A percentile compares a stretch with the other conserved stretches of the same genome.
Evolutionary conservation across 2,888 invertebrate genomes (phyloP).

Genomic region (Piscicola geometra): DNA sequence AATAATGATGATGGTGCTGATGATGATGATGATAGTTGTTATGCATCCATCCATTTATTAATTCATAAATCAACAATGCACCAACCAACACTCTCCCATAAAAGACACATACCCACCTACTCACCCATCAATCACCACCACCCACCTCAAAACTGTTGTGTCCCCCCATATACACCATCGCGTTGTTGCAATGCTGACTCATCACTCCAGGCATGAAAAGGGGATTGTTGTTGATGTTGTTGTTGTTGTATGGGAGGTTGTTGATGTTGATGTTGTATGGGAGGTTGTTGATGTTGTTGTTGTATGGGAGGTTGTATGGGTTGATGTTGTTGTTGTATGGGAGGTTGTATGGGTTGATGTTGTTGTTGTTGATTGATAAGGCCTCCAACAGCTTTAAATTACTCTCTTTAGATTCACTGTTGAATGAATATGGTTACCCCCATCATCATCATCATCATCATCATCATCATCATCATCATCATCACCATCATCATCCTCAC

Average conservation of each 20-base stretch:
- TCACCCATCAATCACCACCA: too few relatives aligned
- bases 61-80: too few relatives aligned
- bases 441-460: slow-evolving; percentile 17
- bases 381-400: background rate
- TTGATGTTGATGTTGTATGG: background rate
- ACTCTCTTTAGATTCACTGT: background rate
- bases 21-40: background rate
- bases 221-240: background rate
- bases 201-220: too few relatives aligned
- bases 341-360: background rate
- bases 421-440: background rate
- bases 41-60: too few relatives aligned
- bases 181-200: background rate
- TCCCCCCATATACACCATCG: background rate
- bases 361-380: background rate
- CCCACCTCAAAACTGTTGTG: background rate
- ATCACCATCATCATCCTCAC: slow-evolving; percentile 3
- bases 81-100: too few relatives aligned
- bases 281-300: background rate
- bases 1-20: background rate
- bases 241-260: background rate
- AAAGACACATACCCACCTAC: too few relatives aligned
- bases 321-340: background rate
- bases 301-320: background rate
- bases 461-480: slow-evolving; percentile 9